Conservation (phyloP, 2,888 invertebrate species). For the Diabrotica balteata region DNA sequence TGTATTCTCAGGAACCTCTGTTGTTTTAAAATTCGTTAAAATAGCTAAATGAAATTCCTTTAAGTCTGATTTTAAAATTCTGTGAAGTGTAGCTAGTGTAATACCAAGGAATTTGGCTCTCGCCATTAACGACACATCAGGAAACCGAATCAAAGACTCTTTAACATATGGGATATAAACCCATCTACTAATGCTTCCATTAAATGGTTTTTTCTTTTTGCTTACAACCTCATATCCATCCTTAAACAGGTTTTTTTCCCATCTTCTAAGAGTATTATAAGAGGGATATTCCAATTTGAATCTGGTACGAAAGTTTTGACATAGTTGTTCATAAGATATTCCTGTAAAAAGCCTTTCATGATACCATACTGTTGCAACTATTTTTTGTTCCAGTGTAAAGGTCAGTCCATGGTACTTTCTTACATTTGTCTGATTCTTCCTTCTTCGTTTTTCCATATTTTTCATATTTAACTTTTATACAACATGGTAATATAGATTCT, state of each 20-base stretch:
- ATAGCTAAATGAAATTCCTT: neutral
- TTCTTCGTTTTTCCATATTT: neutral
- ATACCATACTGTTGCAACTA: neutral
- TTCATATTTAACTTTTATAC: neutral
- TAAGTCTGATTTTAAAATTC: conserved; percentile 2
- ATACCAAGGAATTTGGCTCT: conserved; percentile 9
- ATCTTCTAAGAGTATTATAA: neutral
- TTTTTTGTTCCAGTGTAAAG: neutral
- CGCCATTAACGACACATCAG: neutral
- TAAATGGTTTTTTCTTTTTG: too few species aligned
- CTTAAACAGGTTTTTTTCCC: neutral
- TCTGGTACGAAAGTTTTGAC: neutral
- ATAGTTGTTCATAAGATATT: neutral
- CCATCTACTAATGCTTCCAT: neutral
- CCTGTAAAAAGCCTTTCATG: neutral
- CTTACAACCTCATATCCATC: neutral
- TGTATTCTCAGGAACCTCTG: too few species aligned
- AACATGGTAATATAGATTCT: too few species aligned
- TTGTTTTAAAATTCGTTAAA: neutral
- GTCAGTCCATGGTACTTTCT: neutral
- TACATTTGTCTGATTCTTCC: neutral
- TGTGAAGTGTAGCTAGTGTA: neutral
- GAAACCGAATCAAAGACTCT: conserved; percentile 4
- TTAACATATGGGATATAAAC: conserved; percentile 5
- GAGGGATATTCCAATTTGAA: neutral